These are phyloP conservation scores for Phenganax subtilis DNA, from an alignment of 92 coral and sea anemone species.

Conservation along the genomic window DNA sequence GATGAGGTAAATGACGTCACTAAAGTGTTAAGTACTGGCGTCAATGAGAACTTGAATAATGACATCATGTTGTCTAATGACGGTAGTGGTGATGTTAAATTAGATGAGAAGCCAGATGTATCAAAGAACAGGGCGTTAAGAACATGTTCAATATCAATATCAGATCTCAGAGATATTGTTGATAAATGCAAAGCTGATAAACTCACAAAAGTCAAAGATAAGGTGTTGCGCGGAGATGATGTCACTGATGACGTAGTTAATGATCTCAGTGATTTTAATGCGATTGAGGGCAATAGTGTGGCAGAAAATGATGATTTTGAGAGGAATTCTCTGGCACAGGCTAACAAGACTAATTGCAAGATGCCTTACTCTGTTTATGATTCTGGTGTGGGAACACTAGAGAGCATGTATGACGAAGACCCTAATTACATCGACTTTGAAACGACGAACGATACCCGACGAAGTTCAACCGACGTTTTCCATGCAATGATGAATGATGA, in stretches of 20 bases:
- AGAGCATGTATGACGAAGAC: constrained; percentile 25
- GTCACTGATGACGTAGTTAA: constrained; percentile 1
- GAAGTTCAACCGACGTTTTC: constrained; percentile 18
- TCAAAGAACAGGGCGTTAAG: too few relatives aligned
- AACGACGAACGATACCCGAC: not conserved
- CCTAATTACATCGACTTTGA: constrained; percentile 18
- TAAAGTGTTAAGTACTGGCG: too few relatives aligned
- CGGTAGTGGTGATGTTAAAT: too few relatives aligned
- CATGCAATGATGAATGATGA: constrained; percentile 7
- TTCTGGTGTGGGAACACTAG: constrained; percentile 30
- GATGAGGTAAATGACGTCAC: not conserved
- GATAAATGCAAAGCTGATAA: too few relatives aligned
- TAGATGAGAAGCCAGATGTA: too few relatives aligned
- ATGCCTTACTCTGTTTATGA: not conserved
- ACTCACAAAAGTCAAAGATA: too few relatives aligned
- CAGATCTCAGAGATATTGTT: too few relatives aligned
- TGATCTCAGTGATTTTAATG: not conserved
- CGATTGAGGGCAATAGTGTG: not conserved
- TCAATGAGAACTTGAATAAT: too few relatives aligned
- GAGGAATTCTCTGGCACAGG: not conserved
- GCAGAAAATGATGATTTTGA: not conserved
- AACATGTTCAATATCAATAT: too few relatives aligned
- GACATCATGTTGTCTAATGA: too few relatives aligned
- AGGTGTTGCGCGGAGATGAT: not conserved
- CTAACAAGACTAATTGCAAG: not conserved